A percentile compares a stretch with the other conserved stretches of the same genome.
Evolutionary conservation across 2,888 invertebrate species (phyloP).

Genomic region (Gnatocerus cornutus): DNA sequence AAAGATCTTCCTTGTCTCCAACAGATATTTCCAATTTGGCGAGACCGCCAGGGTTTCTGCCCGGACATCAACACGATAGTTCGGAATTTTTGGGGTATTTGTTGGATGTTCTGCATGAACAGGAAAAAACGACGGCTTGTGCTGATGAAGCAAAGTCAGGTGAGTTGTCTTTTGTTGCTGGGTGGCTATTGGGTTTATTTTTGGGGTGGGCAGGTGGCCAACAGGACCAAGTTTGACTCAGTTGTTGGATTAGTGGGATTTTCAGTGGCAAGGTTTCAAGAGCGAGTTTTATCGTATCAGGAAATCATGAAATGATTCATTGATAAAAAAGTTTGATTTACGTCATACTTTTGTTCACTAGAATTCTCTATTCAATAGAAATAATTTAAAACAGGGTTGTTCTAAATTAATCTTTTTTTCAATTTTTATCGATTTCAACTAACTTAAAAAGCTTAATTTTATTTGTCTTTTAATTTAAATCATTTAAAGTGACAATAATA

Average conservation of each 20-base stretch:
- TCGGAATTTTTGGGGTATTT: slow-evolving; percentile 88
- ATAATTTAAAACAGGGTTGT: too few relatives aligned
- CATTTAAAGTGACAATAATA: too few relatives aligned
- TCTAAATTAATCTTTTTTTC: too few relatives aligned
- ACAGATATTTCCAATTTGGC: slow-evolving; percentile 81
- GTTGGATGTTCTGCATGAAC: slow-evolving; percentile 83
- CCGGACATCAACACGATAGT: slow-evolving; percentile 89
- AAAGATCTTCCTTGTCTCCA: slow-evolving; percentile 80
- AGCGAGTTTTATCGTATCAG: too few relatives aligned
- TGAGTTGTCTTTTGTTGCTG: slow-evolving; percentile 23
- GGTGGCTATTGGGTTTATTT: neutral
- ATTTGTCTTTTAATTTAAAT: too few relatives aligned
- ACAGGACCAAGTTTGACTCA: neutral
- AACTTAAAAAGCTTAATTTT: too few relatives aligned
- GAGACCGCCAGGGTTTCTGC: slow-evolving; percentile 84
- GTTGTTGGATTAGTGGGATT: too few relatives aligned
- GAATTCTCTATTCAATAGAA: too few relatives aligned
- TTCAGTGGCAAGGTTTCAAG: neutral
- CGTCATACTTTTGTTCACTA: too few relatives aligned
- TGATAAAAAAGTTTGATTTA: too few relatives aligned
- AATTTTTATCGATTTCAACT: too few relatives aligned
- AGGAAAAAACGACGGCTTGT: slow-evolving; percentile 71
- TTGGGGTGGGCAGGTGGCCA: slow-evolving; percentile 4
- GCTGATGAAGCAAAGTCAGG: slow-evolving; percentile 45
- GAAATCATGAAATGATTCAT: too few relatives aligned